These are phyloP conservation scores for Alosa sapidissima DNA, from an alignment of 2,797 vertebrate genomes.

Conservation along the genomic window DNA sequence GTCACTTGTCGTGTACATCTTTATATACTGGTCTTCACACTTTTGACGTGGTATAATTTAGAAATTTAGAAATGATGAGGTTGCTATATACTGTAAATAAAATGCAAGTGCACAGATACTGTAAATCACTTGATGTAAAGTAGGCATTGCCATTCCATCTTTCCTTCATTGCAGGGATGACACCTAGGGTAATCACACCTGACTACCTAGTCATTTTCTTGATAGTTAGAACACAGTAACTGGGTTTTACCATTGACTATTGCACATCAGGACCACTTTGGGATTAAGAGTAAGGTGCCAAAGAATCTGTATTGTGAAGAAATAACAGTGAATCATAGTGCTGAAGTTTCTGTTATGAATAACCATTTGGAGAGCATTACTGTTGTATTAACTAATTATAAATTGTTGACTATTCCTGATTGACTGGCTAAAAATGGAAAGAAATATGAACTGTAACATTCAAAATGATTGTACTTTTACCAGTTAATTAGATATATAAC, in stretches of 20 bases:
- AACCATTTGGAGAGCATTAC: background rate
- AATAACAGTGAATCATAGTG: background rate
- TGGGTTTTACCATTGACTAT: background rate
- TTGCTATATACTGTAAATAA: conserved; percentile 4
- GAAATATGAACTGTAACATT: conserved; percentile 8
- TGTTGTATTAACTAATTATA: background rate
- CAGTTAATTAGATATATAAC: conserved; percentile 61
- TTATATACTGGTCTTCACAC: background rate
- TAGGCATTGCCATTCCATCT: background rate
- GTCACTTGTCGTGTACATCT: background rate
- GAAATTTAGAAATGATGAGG: background rate
- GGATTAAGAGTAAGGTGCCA: background rate
- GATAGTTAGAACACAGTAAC: background rate
- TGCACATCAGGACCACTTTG: background rate
- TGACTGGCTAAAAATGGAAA: background rate
- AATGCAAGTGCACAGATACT: background rate
- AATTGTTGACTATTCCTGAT: background rate
- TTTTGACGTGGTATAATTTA: background rate
- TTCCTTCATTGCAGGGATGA: background rate
- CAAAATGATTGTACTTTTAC: conserved; percentile 33
- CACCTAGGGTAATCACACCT: background rate
- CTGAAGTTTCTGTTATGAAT: conserved; percentile 10
- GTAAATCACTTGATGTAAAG: background rate
- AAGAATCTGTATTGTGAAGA: conserved; percentile 15
- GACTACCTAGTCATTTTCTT: background rate